Evolutionary conservation across 2,797 vertebrate species (phyloP).

Genomic region (Diceros bicornis): DNA sequence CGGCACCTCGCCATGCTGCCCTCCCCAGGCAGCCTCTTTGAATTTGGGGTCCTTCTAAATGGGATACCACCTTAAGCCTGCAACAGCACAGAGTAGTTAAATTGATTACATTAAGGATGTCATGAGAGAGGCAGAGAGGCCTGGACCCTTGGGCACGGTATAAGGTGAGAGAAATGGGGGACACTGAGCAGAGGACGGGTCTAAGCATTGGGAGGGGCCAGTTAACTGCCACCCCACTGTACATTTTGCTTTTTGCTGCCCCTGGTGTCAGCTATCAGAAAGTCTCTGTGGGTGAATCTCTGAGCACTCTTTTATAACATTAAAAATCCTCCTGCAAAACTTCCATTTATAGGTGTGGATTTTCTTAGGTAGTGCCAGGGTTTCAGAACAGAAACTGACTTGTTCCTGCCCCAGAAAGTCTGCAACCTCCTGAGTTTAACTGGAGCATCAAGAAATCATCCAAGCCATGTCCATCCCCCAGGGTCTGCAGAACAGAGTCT

Average conservation of each 20-base stretch:
- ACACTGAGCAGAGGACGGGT: not conserved
- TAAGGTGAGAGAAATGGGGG: not conserved
- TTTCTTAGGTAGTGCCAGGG: not conserved
- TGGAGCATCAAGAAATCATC: not conserved
- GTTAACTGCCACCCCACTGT: not conserved
- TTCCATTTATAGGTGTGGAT: not conserved
- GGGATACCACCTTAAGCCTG: not conserved
- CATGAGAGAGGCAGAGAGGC: not conserved
- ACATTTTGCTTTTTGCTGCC: not conserved
- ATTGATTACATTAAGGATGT: not conserved
- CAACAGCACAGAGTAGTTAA: not conserved
- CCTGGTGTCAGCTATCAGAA: not conserved
- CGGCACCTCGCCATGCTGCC: not conserved
- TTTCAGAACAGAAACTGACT: conserved; percentile 53
- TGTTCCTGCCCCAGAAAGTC: not conserved
- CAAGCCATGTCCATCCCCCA: accelerated
- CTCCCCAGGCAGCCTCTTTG: not conserved
- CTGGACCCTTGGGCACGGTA: not conserved
- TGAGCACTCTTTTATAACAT: not conserved
- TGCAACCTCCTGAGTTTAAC: not conserved
- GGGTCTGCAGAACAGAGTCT: not conserved
- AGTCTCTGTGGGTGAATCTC: not conserved
- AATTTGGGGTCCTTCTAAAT: conserved; percentile 31
- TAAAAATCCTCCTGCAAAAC: not conserved
- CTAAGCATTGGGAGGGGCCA: not conserved